phyloP scores from a whole-genome alignment of 1,140 invertebrate genomes.

The Drosophila kikkawai region DNA sequence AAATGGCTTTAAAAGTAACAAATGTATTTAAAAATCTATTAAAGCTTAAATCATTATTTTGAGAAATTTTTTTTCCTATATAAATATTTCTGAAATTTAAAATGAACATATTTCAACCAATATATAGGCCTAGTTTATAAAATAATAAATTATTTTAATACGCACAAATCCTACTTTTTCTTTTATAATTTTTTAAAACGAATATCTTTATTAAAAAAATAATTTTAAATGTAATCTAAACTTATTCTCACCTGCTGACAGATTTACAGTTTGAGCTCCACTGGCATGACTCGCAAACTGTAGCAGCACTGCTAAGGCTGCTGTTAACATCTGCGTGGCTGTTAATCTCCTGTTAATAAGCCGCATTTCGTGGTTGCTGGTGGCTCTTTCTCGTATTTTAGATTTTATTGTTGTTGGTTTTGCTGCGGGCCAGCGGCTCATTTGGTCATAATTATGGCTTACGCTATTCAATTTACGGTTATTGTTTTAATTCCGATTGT shows the following conservation, averaged over 20 bases:
- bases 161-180: no score
- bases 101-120: no score
- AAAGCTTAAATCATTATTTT: no score
- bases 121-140: no score
- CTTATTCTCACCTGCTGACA: slow-evolving; percentile 28
- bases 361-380: slow-evolving; percentile 41
- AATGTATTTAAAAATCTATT: no score
- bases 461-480: slow-evolving; percentile 66
- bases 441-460: slow-evolving; percentile 77
- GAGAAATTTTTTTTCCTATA: no score
- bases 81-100: no score
- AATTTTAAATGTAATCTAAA: neutral
- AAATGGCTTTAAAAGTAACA: no score
- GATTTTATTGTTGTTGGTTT: slow-evolving; percentile 28
- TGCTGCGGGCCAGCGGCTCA: slow-evolving; percentile 44
- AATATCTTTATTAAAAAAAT: neutral
- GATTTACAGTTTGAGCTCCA: slow-evolving; percentile 27
- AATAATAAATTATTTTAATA: neutral
- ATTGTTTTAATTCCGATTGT: slow-evolving; percentile 45
- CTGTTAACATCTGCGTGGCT: slow-evolving; percentile 29
- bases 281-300: slow-evolving; percentile 20
- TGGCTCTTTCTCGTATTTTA: slow-evolving; percentile 27
- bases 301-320: slow-evolving; percentile 22
- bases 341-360: slow-evolving; percentile 29
- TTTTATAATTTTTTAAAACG: neutral